phyloP scores from a whole-genome alignment of 2,888 invertebrate genomes.

The Lepidonotus clava region DNA sequence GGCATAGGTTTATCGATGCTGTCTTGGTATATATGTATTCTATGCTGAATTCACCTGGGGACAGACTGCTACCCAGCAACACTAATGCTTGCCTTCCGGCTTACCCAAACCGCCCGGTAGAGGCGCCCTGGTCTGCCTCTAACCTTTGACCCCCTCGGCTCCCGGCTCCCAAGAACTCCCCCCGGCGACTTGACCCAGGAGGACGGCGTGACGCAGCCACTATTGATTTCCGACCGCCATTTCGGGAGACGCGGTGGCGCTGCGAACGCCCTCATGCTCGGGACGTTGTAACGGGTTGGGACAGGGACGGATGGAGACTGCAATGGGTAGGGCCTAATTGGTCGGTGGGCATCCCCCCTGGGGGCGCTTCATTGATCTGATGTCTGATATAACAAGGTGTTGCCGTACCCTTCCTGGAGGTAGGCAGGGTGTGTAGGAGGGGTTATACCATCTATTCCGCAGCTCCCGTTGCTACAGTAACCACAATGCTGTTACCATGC shows the following conservation, averaged over 20 bases:
- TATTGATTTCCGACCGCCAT: constrained; percentile 6
- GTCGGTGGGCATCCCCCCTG: not conserved
- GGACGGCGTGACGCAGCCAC: not conserved
- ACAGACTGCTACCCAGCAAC: too few species aligned
- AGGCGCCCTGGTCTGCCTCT: not conserved
- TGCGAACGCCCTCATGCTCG: not conserved
- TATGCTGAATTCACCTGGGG: too few species aligned
- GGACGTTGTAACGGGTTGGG: not conserved
- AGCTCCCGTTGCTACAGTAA: too few species aligned
- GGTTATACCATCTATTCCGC: too few species aligned
- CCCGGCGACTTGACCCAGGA: not conserved
- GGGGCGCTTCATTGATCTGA: constrained; percentile 2
- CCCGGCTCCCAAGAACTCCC: not conserved
- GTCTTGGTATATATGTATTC: too few species aligned
- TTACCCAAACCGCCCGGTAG: too few species aligned
- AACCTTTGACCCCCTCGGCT: not conserved
- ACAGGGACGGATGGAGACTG: not conserved
- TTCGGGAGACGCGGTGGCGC: not conserved
- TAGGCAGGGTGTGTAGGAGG: too few species aligned
- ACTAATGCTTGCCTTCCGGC: too few species aligned
- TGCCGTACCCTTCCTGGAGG: not conserved
- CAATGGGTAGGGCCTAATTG: not conserved
- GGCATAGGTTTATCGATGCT: too few species aligned
- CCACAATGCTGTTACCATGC: too few species aligned
- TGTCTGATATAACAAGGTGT: not conserved